These are phyloP conservation scores for Ophraella communa DNA, from an alignment of 2,888 invertebrate species.

Conservation along the genomic window DNA sequence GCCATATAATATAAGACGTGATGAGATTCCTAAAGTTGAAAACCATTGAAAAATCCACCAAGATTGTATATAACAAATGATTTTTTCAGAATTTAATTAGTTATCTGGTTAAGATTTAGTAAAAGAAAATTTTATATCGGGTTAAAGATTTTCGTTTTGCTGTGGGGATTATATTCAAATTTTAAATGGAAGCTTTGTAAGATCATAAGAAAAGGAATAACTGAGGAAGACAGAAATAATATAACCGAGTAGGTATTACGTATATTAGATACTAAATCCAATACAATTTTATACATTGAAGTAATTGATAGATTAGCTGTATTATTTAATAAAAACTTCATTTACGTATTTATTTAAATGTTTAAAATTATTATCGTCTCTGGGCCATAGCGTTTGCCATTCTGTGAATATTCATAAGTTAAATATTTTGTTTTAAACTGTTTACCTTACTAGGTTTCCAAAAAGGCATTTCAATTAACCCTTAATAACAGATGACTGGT, in stretches of 20 bases:
- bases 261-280: not conserved
- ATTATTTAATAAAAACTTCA: too few relatives aligned
- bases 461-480: too few relatives aligned
- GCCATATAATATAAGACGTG: conserved; percentile 57
- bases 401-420: too few relatives aligned
- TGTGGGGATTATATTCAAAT: conserved; percentile 31
- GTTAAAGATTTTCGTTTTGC: conserved; percentile 30
- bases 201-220: conserved; percentile 15
- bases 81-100: conserved; percentile 46
- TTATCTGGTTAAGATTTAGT: conserved; percentile 30
- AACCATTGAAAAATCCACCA: conserved; percentile 47
- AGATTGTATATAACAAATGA: conserved; percentile 39
- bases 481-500: too few relatives aligned
- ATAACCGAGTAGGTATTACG: not conserved
- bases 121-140: conserved; percentile 30
- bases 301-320: too few relatives aligned
- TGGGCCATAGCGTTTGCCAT: too few relatives aligned
- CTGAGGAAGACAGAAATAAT: conserved; percentile 5
- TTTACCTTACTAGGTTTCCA: too few relatives aligned
- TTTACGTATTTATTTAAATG: too few relatives aligned
- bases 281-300: not conserved
- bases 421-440: too few relatives aligned
- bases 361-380: too few relatives aligned
- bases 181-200: conserved; percentile 27
- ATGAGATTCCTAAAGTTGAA: conserved; percentile 51